Evolutionary conservation across 2,888 invertebrate species (phyloP).

Genomic region (Brenthis hecate): DNA sequence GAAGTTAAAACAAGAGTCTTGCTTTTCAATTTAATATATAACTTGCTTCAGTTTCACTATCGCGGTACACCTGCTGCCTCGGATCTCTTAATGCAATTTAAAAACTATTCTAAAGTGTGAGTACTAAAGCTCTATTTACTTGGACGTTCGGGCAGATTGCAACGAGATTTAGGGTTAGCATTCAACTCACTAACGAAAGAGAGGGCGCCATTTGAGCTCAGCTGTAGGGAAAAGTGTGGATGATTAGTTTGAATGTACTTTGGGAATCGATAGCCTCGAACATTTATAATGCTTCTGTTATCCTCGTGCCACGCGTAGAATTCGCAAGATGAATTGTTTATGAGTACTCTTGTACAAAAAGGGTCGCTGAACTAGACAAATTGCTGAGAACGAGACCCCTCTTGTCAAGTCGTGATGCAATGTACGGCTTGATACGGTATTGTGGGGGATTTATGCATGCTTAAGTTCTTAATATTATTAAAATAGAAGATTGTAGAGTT

Average conservation of each 20-base stretch:
- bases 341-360: slow-evolving; percentile 55
- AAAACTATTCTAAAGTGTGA: slow-evolving; percentile 59
- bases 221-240: slow-evolving; percentile 27
- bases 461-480: slow-evolving; percentile 54
- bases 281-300: slow-evolving; percentile 57
- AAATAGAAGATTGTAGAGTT: slow-evolving; percentile 36
- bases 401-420: slow-evolving; percentile 54
- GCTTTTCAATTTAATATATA: slow-evolving; percentile 15
- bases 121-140: slow-evolving; percentile 61
- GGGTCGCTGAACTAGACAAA: slow-evolving; percentile 71
- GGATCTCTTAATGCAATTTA: slow-evolving; percentile 51
- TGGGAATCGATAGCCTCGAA: slow-evolving; percentile 57
- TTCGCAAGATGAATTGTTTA: slow-evolving; percentile 66
- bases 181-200: slow-evolving; percentile 58
- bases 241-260: slow-evolving; percentile 57
- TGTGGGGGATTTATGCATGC: slow-evolving; percentile 57
- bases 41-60: slow-evolving; percentile 48
- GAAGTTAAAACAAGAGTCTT: not conserved
- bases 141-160: slow-evolving; percentile 49
- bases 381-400: slow-evolving; percentile 58
- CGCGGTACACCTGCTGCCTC: slow-evolving; percentile 55
- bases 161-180: slow-evolving; percentile 60
- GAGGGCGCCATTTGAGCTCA: slow-evolving; percentile 48
- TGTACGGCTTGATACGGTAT: slow-evolving; percentile 32
- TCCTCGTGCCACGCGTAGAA: slow-evolving; percentile 53